Conservation (phyloP, 2,888 invertebrate genomes). For the Cetonia aurata region DNA sequence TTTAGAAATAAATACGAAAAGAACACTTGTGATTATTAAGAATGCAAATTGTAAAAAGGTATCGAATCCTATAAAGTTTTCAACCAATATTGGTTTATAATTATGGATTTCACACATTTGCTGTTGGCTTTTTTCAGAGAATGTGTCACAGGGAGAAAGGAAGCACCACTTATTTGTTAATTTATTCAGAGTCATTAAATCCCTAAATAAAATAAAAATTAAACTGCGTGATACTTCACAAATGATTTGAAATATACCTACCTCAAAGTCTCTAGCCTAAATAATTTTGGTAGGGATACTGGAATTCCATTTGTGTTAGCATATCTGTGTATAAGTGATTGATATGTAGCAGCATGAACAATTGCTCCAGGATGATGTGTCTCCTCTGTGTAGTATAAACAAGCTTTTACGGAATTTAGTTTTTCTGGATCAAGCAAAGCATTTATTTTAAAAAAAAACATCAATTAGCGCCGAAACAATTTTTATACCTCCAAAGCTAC, state of each 20-base stretch:
- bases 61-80: constrained; percentile 73
- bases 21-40: constrained; percentile 69
- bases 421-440: constrained; percentile 67
- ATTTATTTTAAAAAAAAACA: neutral
- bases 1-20: constrained; percentile 75
- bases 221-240: neutral
- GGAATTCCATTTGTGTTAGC: constrained; percentile 74
- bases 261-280: constrained; percentile 71
- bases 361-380: constrained; percentile 77
- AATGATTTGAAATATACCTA: neutral
- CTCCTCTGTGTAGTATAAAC: constrained; percentile 64
- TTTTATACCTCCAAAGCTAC: constrained; percentile 78
- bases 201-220: constrained; percentile 34
- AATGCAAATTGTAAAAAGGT: constrained; percentile 69
- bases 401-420: constrained; percentile 84
- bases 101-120: constrained; percentile 76
- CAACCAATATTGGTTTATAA: constrained; percentile 82
- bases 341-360: constrained; percentile 90
- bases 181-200: constrained; percentile 49
- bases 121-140: constrained; percentile 84
- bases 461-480: constrained; percentile 5
- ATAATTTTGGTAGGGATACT: constrained; percentile 74
- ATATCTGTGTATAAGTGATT: constrained; percentile 85
- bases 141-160: constrained; percentile 85
- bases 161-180: constrained; percentile 60